Conservation (phyloP, 2,888 invertebrate genomes). For the Agriopis leucophaearia region DNA sequence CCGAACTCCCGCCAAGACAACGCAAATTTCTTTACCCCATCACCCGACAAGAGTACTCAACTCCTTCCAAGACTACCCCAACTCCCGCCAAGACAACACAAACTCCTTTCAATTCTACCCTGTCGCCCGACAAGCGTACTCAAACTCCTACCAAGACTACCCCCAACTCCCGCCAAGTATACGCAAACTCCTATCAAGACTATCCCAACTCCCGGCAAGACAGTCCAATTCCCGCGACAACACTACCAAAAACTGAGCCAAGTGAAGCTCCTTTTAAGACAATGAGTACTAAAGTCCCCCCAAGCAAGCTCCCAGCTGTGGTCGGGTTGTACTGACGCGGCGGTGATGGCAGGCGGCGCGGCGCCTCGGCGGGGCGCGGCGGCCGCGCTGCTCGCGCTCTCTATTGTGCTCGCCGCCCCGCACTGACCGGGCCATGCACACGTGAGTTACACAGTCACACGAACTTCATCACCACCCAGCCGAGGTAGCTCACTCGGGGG, state of each 20-base stretch:
- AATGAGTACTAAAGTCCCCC: background rate
- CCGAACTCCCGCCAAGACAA: background rate
- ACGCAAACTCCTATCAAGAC: background rate
- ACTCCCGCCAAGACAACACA: too few species aligned
- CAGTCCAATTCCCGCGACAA: too few species aligned
- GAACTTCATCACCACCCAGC: conserved; percentile 23
- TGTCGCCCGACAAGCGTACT: background rate
- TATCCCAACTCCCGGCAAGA: background rate
- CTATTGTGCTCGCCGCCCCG: conserved; percentile 77
- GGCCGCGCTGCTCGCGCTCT: conserved; percentile 74
- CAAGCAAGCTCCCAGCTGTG: conserved; percentile 24
- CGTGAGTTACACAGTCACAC: conserved; percentile 71
- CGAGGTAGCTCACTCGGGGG: conserved; percentile 28
- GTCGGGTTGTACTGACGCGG: conserved; percentile 49
- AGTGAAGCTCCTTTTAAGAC: background rate
- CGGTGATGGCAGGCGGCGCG: conserved; percentile 74
- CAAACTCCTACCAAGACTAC: background rate
- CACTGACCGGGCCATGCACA: conserved; percentile 81
- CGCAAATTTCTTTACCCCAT: background rate
- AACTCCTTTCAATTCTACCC: background rate
- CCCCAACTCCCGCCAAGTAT: background rate
- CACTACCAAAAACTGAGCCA: too few species aligned
- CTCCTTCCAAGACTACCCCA: too few species aligned
- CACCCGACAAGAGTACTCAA: background rate
- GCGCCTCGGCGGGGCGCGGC: conserved; percentile 77